Evolutionary conservation across 2,797 vertebrate genomes (phyloP).

Genomic region (Podarcis siculus): DNA sequence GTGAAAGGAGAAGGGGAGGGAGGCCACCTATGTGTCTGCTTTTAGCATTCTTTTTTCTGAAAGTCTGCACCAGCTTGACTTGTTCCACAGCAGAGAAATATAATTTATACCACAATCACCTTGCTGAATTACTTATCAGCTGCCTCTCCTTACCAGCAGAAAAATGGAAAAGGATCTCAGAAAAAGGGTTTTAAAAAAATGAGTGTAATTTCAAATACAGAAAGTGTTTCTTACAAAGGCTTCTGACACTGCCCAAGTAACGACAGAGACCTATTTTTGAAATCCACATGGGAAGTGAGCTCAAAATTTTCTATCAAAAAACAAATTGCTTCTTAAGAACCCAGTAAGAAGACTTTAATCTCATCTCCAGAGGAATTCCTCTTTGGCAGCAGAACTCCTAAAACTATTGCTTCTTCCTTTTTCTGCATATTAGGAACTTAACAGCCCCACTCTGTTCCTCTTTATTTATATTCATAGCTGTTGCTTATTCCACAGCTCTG

Average conservation of each 20-base stretch:
- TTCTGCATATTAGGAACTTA: neutral
- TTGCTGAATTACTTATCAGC: conserved; percentile 23
- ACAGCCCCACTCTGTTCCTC: conserved; percentile 5
- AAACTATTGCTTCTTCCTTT: neutral
- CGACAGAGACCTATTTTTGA: conserved; percentile 39
- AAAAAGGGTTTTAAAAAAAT: neutral
- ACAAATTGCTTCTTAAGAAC: conserved; percentile 38
- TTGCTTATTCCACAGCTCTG: neutral
- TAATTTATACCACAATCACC: conserved; percentile 30
- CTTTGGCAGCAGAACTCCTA: conserved; percentile 19
- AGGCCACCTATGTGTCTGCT: neutral
- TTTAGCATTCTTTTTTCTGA: neutral
- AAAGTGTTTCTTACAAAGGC: conserved; percentile 22
- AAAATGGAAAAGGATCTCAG: conserved; percentile 2
- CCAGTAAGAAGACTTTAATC: conserved; percentile 30
- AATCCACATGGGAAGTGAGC: conserved; percentile 26
- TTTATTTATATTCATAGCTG: neutral
- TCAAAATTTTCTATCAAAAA: conserved; percentile 41
- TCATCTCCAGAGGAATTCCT: conserved; percentile 37
- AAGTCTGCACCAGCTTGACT: neutral
- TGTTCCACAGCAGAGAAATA: neutral
- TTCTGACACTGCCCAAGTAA: conserved; percentile 15
- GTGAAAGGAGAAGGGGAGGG: neutral
- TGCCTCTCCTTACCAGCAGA: neutral
- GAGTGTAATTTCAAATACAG: conserved; percentile 26